Evolutionary conservation across 2,113 vertebrate species (phyloP), one percentile per base, ranked within the genome.

Genomic region (Baryphthengus martii): DNA sequence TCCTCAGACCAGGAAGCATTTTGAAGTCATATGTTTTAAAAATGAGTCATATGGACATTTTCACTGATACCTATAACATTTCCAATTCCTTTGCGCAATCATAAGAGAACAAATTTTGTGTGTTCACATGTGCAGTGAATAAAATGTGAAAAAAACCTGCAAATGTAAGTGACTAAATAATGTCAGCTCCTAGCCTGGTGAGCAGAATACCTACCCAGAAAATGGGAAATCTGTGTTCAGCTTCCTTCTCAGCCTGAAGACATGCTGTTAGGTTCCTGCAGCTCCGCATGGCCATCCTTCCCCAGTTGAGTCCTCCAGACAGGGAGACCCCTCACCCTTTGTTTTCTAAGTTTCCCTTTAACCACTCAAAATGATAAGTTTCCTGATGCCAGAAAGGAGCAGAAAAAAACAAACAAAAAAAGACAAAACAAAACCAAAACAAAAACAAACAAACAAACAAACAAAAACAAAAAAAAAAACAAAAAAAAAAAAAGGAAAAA

Each of bases 231-330:
- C 10, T 55, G 12, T 42, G 11, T 66, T 89, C 37, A 53, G n/a
- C 33, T 84, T 84, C 29, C 35, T 59, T 71, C 47, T 55, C 65
- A 71, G 25, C 45, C 55, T 45, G 45, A 86, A 89, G 45, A 31
- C 50, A 42, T 18, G 37, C 5, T 58, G 24, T 28, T 44, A 83
- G 10, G 12, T 50, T 9, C 40, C 17, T 4, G 3, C 7, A 66
- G 25, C 7, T 74, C n/a, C 68, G 0, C 0, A 0, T 4, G 6
- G 17, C 40, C 16, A 19, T 37, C 45, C 28, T 50, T 81, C 25
- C 11, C 23, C 35, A 75, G 17, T 1, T 62, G 35, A 75, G 5
- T 66, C 42, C 16, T 84, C 26, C 18, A 72, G 17, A 3, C 2
- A 74, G 7, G 13, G 23, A 50, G 6, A 33, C 1, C 11, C 7